These are phyloP conservation scores for Falco cherrug DNA, from an alignment of 2,797 vertebrate genomes.

Conservation along the genomic window DNA sequence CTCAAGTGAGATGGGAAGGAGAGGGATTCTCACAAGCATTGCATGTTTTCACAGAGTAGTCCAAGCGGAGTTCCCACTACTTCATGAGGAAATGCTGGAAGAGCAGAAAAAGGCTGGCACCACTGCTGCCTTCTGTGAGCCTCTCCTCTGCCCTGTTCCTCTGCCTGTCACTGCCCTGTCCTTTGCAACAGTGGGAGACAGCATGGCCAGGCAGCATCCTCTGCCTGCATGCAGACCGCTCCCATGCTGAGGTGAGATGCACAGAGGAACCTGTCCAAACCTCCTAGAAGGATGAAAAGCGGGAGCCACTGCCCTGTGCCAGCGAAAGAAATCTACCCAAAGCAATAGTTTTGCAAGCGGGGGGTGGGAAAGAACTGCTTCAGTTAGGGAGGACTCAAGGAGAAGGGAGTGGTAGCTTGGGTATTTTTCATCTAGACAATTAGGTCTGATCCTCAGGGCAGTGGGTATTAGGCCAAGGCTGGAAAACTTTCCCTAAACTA, in stretches of 20 bases:
- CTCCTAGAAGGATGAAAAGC: background rate
- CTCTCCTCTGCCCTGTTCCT: background rate
- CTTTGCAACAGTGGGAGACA: background rate
- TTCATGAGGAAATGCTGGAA: background rate
- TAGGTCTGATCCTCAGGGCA: slow-evolving; percentile 38
- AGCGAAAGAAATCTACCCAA: background rate
- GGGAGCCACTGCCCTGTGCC: background rate
- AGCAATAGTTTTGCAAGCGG: background rate
- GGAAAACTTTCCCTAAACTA: slow-evolving; percentile 38
- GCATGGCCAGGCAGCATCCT: background rate
- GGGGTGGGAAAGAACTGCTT: background rate
- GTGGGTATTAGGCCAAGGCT: slow-evolving; percentile 41
- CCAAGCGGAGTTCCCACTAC: background rate
- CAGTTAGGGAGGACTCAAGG: slow-evolving; percentile 24
- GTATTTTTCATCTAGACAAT: slow-evolving; percentile 50
- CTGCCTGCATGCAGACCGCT: background rate
- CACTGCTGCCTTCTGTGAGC: background rate
- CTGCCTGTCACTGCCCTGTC: background rate
- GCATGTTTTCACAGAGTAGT: background rate
- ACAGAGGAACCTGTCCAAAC: background rate
- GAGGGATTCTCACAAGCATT: background rate
- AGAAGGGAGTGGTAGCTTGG: slow-evolving; percentile 32
- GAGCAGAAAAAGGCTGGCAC: background rate
- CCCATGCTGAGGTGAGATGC: rapidly evolving
- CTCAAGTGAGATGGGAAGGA: background rate